Percentiles rank a stretch among this genome's conserved stretches.
phyloP scores from a whole-genome alignment of 2,113 vertebrate species.

The Ochotona princeps region DNA sequence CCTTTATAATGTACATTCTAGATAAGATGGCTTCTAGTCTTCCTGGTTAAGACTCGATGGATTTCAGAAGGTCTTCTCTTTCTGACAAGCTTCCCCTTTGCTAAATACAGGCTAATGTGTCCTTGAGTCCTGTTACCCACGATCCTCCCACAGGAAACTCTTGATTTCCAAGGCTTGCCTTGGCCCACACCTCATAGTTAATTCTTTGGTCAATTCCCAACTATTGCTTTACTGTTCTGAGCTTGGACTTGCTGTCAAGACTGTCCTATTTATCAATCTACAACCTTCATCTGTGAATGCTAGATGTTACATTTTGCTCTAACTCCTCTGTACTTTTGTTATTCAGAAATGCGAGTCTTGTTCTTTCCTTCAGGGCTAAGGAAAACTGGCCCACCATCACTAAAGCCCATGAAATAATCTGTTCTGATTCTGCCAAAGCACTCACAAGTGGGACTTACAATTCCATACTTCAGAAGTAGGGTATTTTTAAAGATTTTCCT shows the following conservation, averaged over 20 bases:
- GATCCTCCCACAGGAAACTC: background rate
- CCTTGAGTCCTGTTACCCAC: background rate
- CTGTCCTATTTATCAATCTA: background rate
- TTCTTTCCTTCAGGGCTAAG: background rate
- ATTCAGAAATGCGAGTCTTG: background rate
- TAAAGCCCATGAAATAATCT: too few species aligned
- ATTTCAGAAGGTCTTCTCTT: background rate
- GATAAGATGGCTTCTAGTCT: background rate
- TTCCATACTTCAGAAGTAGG: too few species aligned
- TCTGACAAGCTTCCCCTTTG: background rate
- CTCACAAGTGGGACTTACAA: too few species aligned
- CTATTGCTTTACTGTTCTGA: background rate
- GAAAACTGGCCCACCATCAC: too few species aligned
- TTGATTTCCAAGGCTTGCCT: background rate
- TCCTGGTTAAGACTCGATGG: background rate
- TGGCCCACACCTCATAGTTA: background rate
- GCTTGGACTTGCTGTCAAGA: background rate
- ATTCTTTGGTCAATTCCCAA: background rate
- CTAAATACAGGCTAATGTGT: background rate
- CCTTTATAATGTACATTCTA: background rate
- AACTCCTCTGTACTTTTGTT: background rate
- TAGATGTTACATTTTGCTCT: background rate
- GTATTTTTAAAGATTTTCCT: too few species aligned
- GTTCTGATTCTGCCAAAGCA: too few species aligned
- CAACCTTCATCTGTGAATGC: background rate